Base-by-base conservation (phyloP, 2,888 invertebrate species). In the Conomelus anceps region DNA sequence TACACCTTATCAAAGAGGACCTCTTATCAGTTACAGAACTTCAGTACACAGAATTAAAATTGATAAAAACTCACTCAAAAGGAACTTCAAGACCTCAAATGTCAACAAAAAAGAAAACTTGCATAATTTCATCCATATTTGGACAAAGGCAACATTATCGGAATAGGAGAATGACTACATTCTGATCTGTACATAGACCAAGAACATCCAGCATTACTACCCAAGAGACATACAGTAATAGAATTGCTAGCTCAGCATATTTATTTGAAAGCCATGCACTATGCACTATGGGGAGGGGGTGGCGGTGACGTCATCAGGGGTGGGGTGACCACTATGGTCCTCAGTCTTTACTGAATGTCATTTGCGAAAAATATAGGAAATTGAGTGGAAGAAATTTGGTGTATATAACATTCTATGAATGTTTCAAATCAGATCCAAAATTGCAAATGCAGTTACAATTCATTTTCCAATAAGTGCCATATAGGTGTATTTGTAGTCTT, bases 401-500 rank as follows among this genome's bases (percentile, higher is more conserved):
- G 0, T 7, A 84, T n/a, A 85, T 89, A 17, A 23, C 88, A 1
- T 23, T 88, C n/a, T 86, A 22, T 23, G 13, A 22, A 17, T 91
- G 91, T 41, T 85, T 63, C 85, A 88, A 85, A 26, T 11, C 34
- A 22, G 26, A 34, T 13, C 22, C 85, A 9, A 41, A 41, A 6
- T 9, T 63, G 20, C 22, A 23, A 23, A 23, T 23, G 22, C 90
- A 89, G 11, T 89, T 3, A 90, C 90, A 90, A 90, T 90, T n/a
- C 63, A 90, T 84, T 29, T 90, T 7, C 91, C 91, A 17, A 23
- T 22, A 91, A 92, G 86, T 89, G 90, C 11, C 92, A 92, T 88
- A 22, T 92, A 23, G 88, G 89, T 4, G 23, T 92, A 4, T 93
- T 93, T 88, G 90, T 93, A 6, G 93, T 88, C 87, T 93, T 13